Evolutionary conservation across 2,113 vertebrate species (phyloP).

Genomic region (Silurus glanis): DNA sequence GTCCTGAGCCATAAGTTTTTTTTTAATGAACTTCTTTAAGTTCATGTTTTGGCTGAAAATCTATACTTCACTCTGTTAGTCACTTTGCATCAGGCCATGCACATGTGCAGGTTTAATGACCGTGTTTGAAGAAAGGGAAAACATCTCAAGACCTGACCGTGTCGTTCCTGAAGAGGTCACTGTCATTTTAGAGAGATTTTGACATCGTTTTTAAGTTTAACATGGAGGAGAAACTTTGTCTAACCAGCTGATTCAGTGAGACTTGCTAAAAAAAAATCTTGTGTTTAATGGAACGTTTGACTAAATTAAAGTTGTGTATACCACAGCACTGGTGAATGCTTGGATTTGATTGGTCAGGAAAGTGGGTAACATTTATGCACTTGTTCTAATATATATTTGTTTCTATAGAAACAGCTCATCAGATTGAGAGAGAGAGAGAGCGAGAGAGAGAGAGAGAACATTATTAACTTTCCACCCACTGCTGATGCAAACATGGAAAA

Average conservation of each 20-base stretch:
- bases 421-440: neutral
- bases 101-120: neutral
- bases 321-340: neutral
- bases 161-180: neutral
- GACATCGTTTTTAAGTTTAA: neutral
- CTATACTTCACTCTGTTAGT: neutral
- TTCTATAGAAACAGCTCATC: neutral
- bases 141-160: neutral
- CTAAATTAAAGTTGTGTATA: neutral
- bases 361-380: neutral
- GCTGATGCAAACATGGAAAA: neutral
- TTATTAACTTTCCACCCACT: neutral
- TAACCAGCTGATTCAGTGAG: neutral
- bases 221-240: neutral
- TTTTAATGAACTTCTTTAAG: too few species aligned
- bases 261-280: neutral
- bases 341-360: neutral
- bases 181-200: neutral
- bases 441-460: neutral
- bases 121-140: neutral
- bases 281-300: neutral
- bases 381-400: neutral
- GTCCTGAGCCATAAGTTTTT: too few species aligned
- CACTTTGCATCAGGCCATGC: neutral
- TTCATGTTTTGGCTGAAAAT: neutral